Base-by-base conservation (phyloP, 2,797 vertebrate genomes). In the Gadopsis marmoratus region DNA sequence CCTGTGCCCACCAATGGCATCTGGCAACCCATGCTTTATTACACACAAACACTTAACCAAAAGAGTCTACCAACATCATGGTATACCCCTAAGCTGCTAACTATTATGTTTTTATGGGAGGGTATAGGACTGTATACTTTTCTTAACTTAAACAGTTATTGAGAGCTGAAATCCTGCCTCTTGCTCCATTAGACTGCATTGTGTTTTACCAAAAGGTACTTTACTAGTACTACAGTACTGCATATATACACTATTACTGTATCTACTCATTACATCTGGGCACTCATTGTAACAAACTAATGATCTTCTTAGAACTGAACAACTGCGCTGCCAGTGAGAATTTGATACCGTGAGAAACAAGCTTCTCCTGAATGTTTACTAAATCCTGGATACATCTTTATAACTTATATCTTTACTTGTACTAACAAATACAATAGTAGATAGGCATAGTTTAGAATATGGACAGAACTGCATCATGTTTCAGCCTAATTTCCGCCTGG, bases 401-500 rank as follows among this genome's bases (percentile, higher is more conserved):
- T 16, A 33, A 1, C 6, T 43, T 23, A 19, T 47, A 19, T 13
- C 12, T 35, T 56, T 5, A 16, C 6, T 50, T 41, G 8, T 12
- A 51, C 23, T n/a, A 23, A 17, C 35, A 43, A 23, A 35, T 5
- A 12, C 17, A 67, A 50, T 14, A 43, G 19, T 19, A 26, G 7
- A 39, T 2, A 19, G 19, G 8, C 7, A 50, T 33, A 13, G 37
- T 37, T 65, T 4, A 16, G 35, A 37, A 29, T 45, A 31, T 10
- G 3, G 29, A 45, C 35, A 19, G 54, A 19, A 54, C 12, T 12
- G 31, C 53, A 71, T 67, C 19, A 4, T 3, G 62, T 82, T 75
- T 41, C 62, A 64, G 71, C 16, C 51, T 35, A 0, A 1, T 58
- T 31, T 72, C 41, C 14, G 0, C 62, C 35, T 37, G 14, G 29